Conservation (phyloP, 2,113 vertebrate species). For the Archocentrus centrarchus region DNA sequence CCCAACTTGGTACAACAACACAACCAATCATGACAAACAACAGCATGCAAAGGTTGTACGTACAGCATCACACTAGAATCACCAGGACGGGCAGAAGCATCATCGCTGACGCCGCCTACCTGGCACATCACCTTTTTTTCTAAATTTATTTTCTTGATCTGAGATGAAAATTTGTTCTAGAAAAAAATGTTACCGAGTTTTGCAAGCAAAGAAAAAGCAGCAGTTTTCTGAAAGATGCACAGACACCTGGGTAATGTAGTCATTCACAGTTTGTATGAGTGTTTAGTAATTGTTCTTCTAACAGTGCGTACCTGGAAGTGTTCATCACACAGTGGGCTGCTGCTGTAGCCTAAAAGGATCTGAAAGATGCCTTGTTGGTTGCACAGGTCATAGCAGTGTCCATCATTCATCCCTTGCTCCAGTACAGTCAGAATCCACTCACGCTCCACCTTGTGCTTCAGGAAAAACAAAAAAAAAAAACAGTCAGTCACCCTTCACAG, state of each 20-base stretch:
- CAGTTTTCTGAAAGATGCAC: no score
- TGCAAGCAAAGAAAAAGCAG: no score
- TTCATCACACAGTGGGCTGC: slow-evolving; percentile 87
- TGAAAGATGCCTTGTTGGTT: slow-evolving; percentile 88
- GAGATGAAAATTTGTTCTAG: neutral
- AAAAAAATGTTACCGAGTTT: no score
- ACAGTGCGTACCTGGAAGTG: slow-evolving; percentile 80
- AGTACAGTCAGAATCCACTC: slow-evolving; percentile 89
- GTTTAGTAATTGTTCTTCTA: neutral
- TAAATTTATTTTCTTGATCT: neutral
- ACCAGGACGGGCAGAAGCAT: no score
- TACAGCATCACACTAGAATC: no score
- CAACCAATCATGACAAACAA: no score
- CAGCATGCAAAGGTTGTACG: no score
- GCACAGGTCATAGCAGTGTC: slow-evolving; percentile 86
- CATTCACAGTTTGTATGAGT: no score
- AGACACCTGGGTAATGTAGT: neutral
- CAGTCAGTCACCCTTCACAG: neutral
- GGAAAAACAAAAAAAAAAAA: slow-evolving; percentile 5
- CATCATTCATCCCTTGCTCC: slow-evolving; percentile 87
- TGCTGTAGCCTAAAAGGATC: slow-evolving; percentile 87
- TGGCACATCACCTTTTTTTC: neutral
- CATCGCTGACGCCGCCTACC: no score
- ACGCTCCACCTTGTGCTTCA: slow-evolving; percentile 87
- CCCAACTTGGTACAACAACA: no score